Evolutionary conservation across 1,140 invertebrate species (phyloP), one percentile per base, ranked within the genome.

Genomic region (Anastrepha obliqua): DNA sequence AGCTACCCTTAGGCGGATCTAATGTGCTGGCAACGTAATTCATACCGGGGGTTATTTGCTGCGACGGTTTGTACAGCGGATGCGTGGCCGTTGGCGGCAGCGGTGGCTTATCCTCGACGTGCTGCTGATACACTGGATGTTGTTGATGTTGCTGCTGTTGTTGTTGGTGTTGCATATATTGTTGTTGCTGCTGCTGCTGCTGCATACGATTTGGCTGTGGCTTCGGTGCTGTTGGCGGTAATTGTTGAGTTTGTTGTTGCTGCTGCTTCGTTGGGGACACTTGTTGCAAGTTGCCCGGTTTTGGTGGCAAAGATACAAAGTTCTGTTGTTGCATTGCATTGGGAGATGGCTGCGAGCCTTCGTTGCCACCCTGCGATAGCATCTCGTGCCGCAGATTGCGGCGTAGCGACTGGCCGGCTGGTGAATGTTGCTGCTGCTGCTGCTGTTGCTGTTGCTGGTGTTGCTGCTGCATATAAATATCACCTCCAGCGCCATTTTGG

Each of bases 1-100:
- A 96, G 55, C 95, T 95, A 90, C 96, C 96, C 90, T 96, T 95
- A 0, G 96, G 96, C 44, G 96, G 95, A 93, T 97, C 97, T 89
- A 96, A 94, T 88, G 95, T 95, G 90, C 96, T 97, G 67, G 92
- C 92, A 11, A 93, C 91, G 67, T 93, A 93, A 64, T 93, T 93
- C 89, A 93, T 91, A 13, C 91, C 90, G 11, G 90, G 91, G 85
- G 89, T 90, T 74, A 91, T 85, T 88, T 93, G 91, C n/a, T 96
- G 96, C 13, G 95, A 95, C 86, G 95, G 95, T 88, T 94, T 95
- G 89, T 95, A 96, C 9, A 97, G 93, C 0, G 96, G 96, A 94
- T 97, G 96, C 1, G 96, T 97, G 2, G 95, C 95, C 11, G 95
- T 96, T 0, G 96, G 95, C 2, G 96, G 96, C 9, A 96, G 94